A percentile compares a stretch with the other conserved stretches of the same genome.
Conservation (phyloP, 1,140 invertebrate species). For the Drosophila arawakana region DNA sequence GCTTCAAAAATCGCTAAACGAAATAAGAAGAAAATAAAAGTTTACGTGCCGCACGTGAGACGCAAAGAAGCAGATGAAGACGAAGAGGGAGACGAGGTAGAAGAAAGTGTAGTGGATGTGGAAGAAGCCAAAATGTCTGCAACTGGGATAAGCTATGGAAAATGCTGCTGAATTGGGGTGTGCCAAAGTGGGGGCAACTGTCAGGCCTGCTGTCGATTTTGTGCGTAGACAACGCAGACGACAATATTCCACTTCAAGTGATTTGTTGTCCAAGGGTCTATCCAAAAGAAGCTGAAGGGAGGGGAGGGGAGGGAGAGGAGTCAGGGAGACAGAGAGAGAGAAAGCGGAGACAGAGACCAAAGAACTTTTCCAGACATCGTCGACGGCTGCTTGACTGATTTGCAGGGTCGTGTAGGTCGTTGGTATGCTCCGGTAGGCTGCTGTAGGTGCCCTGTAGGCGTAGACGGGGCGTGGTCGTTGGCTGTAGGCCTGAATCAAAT, state of each 20-base stretch:
- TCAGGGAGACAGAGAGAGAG: too few relatives aligned
- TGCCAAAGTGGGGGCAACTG: slow-evolving; percentile 9
- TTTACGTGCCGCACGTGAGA: slow-evolving; percentile 54
- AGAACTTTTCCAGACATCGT: slow-evolving; percentile 62
- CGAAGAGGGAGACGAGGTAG: not conserved
- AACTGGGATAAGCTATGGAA: slow-evolving; percentile 7
- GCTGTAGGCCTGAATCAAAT: not conserved
- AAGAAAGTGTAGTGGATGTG: too few relatives aligned
- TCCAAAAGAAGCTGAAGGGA: not conserved
- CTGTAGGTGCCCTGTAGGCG: not conserved
- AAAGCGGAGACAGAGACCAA: slow-evolving; percentile 7
- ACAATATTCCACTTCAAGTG: slow-evolving; percentile 68
- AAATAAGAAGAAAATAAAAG: slow-evolving; percentile 67
- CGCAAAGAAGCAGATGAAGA: not conserved
- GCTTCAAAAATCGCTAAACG: slow-evolving; percentile 57
- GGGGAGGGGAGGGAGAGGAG: too few relatives aligned
- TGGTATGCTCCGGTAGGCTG: too few relatives aligned
- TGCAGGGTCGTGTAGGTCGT: not conserved
- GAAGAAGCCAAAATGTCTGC: not conserved
- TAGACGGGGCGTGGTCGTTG: too few relatives aligned
- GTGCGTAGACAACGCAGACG: slow-evolving; percentile 67
- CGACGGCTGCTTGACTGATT: slow-evolving; percentile 42
- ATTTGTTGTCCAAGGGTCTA: slow-evolving; percentile 61
- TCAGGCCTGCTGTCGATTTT: slow-evolving; percentile 46
- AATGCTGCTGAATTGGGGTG: not conserved